Conservation (phyloP, 23 tunicate genomes). For the Ciona savignyi region DNA sequence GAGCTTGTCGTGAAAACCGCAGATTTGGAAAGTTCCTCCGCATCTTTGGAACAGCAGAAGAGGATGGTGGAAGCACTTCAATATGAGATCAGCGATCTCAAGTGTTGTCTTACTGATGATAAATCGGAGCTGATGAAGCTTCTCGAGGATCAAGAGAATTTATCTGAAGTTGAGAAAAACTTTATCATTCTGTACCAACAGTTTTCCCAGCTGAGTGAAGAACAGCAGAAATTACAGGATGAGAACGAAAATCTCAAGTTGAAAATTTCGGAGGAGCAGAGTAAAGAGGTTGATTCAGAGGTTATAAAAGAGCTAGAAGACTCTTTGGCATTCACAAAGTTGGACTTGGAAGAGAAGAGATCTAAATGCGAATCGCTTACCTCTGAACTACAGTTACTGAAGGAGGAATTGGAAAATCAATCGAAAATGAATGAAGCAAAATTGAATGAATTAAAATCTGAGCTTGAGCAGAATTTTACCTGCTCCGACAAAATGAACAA, state of each 20-base stretch:
- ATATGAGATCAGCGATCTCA: background rate
- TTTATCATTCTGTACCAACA: background rate
- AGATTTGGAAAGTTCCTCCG: background rate
- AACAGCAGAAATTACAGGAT: background rate
- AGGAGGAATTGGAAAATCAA: background rate
- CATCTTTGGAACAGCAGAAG: background rate
- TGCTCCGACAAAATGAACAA: no score
- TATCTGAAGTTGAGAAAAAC: background rate
- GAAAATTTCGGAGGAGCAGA: background rate
- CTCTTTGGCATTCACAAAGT: background rate
- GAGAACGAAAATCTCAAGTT: background rate
- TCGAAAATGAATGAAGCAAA: background rate
- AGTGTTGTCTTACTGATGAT: background rate
- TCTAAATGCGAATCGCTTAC: background rate
- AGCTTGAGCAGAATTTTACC: background rate
- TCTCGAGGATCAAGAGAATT: background rate
- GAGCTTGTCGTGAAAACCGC: background rate
- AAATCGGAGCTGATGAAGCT: background rate
- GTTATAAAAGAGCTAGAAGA: background rate
- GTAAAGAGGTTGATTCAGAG: background rate
- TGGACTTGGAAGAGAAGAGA: background rate
- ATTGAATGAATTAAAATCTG: background rate
- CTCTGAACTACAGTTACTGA: background rate
- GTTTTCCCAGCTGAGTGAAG: background rate
- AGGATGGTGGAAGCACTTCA: background rate